Evolutionary conservation across 2,888 invertebrate genomes (phyloP).

Genomic region (Mantis religiosa): DNA sequence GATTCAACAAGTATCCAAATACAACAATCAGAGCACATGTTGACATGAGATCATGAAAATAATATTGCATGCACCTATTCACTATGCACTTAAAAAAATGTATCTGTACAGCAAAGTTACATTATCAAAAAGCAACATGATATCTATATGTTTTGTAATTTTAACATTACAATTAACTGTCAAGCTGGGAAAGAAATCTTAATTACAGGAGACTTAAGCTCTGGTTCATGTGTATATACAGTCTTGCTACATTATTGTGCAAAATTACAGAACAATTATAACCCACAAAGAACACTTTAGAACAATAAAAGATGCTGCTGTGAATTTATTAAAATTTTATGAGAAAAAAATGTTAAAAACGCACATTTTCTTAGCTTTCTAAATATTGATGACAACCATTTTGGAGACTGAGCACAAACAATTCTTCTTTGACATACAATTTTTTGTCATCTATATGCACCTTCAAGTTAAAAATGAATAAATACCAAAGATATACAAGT

Average conservation of each 20-base stretch:
- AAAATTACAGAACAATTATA: neutral
- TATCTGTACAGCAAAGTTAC: neutral
- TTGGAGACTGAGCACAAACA: neutral
- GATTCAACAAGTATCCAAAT: neutral
- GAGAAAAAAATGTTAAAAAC: neutral
- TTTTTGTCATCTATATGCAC: neutral
- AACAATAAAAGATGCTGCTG: neutral
- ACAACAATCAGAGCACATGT: neutral
- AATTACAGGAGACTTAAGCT: neutral
- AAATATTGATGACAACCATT: neutral
- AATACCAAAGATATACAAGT: neutral
- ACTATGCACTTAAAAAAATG: neutral
- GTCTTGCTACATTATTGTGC: neutral
- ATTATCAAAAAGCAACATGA: neutral
- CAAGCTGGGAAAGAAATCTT: neutral
- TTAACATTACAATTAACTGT: neutral
- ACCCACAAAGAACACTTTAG: neutral
- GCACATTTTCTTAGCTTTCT: neutral
- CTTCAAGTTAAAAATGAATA: neutral
- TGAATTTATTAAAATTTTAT: neutral
- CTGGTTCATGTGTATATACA: neutral
- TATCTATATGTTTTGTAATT: neutral
- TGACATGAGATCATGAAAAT: slow-evolving; percentile 7
- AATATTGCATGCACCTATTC: neutral
- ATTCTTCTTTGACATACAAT: neutral